Base-by-base conservation (phyloP, 30 jellyfish, hydroid and myxozoan genomes). In the Catostylus mosaicus region DNA sequence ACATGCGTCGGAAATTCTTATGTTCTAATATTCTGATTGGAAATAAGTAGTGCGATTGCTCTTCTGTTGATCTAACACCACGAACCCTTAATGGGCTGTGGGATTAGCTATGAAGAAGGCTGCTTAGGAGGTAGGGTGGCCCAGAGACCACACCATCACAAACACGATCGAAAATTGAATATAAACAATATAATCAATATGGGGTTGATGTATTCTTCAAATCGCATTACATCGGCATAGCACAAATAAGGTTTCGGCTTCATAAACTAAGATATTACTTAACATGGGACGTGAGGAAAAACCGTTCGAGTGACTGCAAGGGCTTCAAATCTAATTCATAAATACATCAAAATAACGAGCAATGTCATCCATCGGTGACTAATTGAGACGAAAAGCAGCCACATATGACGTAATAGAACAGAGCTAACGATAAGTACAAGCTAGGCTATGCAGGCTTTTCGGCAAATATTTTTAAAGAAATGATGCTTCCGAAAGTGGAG, bases 171-270 rank as follows among this genome's bases (percentile, higher is more conserved):
- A n/a, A n/a, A n/a, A n/a, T 52, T 10, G 27, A 52, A n/a, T 52
- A 10, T n/a, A 52, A 52, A 52, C 30, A 52, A 52, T 52, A 24
- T 26, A 10, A 10, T 10, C 67, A 7, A 52, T 52, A 52, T 52
- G 67, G 24, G 30, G 3, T n/a, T 52, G 56, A 66, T 66, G 23
- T 66, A 66, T 66, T 66, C 78, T 40, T 16, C 2, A 66, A 66
- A 66, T 66, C 78, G 78, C 50, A 36, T 66, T 66, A 66, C 11
- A 16, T 66, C 78, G 78, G 78, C 78, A 66, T 8, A 30, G 11
- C 33, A 36, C 56, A 33, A 16, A 40, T 30, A 3, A 33, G 32
- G 78, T 30, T 66, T 66, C 78, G 78, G 78, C 78, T 31, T 1
- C 24, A 66, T 66, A 36, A 66, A 66, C 67, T 7, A n/a, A 8